These are phyloP conservation scores for Electrophaes corylata DNA, from an alignment of 2,888 invertebrate species.

Conservation along the genomic window DNA sequence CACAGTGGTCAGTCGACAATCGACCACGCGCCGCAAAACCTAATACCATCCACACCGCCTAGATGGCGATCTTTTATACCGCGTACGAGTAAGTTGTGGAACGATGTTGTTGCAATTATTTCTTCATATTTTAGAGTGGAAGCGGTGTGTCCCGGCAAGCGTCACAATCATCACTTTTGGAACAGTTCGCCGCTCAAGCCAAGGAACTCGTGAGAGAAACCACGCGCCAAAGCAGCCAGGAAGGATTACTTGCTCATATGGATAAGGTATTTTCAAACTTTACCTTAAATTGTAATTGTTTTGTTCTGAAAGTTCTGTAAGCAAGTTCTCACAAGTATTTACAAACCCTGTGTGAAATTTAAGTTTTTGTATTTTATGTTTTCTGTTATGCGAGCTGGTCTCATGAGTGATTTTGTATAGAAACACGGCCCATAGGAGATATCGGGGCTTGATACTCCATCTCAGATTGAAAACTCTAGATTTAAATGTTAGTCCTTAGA, in stretches of 20 bases:
- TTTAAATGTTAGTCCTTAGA: neutral
- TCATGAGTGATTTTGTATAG: too few relatives aligned
- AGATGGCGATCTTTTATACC: too few relatives aligned
- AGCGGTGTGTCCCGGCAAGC: constrained; percentile 87
- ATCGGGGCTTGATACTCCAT: too few relatives aligned
- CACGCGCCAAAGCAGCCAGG: constrained; percentile 94
- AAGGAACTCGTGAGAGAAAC: constrained; percentile 95
- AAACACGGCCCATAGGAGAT: too few relatives aligned
- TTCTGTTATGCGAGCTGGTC: too few relatives aligned
- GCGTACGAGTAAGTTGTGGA: neutral
- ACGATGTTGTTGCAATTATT: neutral
- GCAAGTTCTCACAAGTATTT: neutral
- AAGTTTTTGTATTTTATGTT: too few relatives aligned
- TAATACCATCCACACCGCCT: too few relatives aligned
- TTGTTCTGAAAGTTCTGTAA: neutral
- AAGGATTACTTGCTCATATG: constrained; percentile 94
- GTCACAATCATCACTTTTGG: constrained; percentile 93
- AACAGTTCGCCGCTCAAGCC: constrained; percentile 94
- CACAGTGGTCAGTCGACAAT: neutral
- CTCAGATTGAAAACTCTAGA: too few relatives aligned
- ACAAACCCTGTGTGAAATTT: too few relatives aligned
- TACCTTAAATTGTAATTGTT: neutral
- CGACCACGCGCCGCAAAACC: too few relatives aligned
- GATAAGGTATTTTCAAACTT: constrained; percentile 87
- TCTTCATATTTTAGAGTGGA: constrained; percentile 53